Conservation (phyloP, 1,140 invertebrate genomes). For the Zaprionus kolodkinae region DNA sequence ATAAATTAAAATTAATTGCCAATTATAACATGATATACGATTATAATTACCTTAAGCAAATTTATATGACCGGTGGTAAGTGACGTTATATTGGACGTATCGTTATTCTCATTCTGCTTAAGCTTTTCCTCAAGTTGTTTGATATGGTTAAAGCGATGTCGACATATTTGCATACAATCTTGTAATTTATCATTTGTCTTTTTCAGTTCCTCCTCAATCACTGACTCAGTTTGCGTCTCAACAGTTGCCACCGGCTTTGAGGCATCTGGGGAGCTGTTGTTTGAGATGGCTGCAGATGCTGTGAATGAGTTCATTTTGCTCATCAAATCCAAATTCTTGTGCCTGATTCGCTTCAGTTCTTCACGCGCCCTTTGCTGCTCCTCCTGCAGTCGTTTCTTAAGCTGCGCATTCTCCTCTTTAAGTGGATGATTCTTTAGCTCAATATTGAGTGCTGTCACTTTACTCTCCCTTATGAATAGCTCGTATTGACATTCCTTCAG, state of each 20-base stretch:
- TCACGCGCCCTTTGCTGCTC: slow-evolving; percentile 54
- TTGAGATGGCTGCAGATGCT: slow-evolving; percentile 10
- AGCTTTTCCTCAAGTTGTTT: slow-evolving; percentile 51
- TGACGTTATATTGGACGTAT: slow-evolving; percentile 50
- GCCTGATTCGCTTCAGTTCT: slow-evolving; percentile 59
- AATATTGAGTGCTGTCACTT: slow-evolving; percentile 61
- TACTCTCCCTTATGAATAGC: slow-evolving; percentile 57
- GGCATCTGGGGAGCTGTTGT: neutral
- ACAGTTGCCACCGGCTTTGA: neutral
- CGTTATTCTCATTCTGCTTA: slow-evolving; percentile 54
- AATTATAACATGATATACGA: neutral
- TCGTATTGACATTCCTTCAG: slow-evolving; percentile 59
- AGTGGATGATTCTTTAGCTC: slow-evolving; percentile 68
- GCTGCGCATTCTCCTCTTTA: slow-evolving; percentile 63
- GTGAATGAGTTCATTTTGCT: slow-evolving; percentile 30
- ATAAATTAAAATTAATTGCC: neutral
- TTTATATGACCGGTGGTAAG: slow-evolving; percentile 53
- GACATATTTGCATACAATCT: slow-evolving; percentile 50
- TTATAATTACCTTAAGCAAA: slow-evolving; percentile 48
- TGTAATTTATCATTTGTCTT: slow-evolving; percentile 44
- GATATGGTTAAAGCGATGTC: slow-evolving; percentile 52
- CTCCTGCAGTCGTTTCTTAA: slow-evolving; percentile 61
- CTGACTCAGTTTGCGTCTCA: slow-evolving; percentile 60
- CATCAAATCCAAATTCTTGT: slow-evolving; percentile 57
- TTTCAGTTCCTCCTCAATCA: slow-evolving; percentile 37